These are phyloP conservation scores for Dasysyrphus albostriatus DNA, from an alignment of 2,888 invertebrate genomes.

Conservation along the genomic window DNA sequence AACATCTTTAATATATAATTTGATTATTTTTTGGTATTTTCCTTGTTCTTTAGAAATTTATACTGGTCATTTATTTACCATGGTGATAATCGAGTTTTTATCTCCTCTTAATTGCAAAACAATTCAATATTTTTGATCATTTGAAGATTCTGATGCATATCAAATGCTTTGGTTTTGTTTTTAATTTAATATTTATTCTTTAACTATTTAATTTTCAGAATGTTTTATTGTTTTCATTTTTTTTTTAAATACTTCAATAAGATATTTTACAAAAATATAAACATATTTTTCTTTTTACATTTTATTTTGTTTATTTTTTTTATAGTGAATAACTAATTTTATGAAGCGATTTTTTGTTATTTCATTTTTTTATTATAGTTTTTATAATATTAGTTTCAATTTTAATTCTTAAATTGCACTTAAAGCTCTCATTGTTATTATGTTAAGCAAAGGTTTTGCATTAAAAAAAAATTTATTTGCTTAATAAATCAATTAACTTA, in stretches of 20 bases:
- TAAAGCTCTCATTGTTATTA: constrained; percentile 71
- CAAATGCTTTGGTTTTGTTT: constrained; percentile 15
- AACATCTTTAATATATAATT: constrained; percentile 8
- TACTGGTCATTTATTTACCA: constrained; percentile 15
- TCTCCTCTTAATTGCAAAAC: constrained; percentile 16
- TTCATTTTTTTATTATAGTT: constrained; percentile 7
- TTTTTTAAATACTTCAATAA: constrained; percentile 43
- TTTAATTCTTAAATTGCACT: constrained; percentile 70
- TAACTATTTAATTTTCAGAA: constrained; percentile 41
- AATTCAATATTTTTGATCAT: constrained; percentile 9
- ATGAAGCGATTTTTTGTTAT: constrained; percentile 31
- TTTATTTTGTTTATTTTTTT: constrained; percentile 6
- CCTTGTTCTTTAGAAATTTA: constrained; percentile 10
- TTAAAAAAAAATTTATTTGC: constrained; percentile 6
- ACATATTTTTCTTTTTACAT: constrained; percentile 57
- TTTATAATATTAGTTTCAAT: constrained; percentile 23
- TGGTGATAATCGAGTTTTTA: background rate
- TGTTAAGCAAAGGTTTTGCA: constrained; percentile 55
- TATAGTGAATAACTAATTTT: constrained; percentile 16
- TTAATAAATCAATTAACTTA: constrained; percentile 34
- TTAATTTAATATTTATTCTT: constrained; percentile 35
- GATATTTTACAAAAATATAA: constrained; percentile 75
- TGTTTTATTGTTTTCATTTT: constrained; percentile 15
- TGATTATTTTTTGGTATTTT: constrained; percentile 29
- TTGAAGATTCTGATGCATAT: constrained; percentile 12